Conservation (phyloP, 2,113 vertebrate species). For the Megaceryle maxima region DNA sequence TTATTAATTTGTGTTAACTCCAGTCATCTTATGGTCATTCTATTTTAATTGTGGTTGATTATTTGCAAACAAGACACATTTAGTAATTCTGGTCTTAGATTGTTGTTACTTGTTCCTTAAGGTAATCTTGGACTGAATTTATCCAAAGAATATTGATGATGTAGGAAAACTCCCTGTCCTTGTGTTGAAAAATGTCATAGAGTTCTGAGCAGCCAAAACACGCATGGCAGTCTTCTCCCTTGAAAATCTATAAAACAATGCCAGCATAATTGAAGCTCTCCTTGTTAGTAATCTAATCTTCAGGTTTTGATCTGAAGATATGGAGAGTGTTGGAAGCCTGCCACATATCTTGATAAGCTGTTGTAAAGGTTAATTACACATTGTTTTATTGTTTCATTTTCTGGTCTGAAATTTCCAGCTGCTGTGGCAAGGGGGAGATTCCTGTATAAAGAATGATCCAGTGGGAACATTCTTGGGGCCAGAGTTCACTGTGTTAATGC, state of each 20-base stretch:
- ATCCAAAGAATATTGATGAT: neutral
- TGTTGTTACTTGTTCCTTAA: neutral
- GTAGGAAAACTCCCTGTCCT: neutral
- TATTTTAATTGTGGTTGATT: neutral
- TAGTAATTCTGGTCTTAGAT: neutral
- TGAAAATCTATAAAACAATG: neutral
- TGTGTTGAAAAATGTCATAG: neutral
- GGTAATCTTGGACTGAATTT: neutral
- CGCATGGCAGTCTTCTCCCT: neutral
- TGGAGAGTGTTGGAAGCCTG: neutral
- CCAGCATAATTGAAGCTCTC: neutral
- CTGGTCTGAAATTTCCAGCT: neutral
- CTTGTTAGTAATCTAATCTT: neutral
- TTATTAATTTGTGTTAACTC: neutral
- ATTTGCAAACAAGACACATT: neutral
- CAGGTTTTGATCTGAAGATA: neutral
- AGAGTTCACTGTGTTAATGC: neutral
- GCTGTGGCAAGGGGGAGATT: neutral
- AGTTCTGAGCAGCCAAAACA: neutral
- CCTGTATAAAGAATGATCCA: neutral
- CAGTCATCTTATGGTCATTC: neutral
- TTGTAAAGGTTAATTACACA: neutral
- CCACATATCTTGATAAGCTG: neutral
- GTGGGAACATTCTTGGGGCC: neutral
- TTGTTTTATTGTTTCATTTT: slow-evolving; percentile 2